Evolutionary conservation across 2,797 vertebrate genomes (phyloP), one percentile per base, ranked within the genome.

Genomic region (Atherinosoma microstoma): DNA sequence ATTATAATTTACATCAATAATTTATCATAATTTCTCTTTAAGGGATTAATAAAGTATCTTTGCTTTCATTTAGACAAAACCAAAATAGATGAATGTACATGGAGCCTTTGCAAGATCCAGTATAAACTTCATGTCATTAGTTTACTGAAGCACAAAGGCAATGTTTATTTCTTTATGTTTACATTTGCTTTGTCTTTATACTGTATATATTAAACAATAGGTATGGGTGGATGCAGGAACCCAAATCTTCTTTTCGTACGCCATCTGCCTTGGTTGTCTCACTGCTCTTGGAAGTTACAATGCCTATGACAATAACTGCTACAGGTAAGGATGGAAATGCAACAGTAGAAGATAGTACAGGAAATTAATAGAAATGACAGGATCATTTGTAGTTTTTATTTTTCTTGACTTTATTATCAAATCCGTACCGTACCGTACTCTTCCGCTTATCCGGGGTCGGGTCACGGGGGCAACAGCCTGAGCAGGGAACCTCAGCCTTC

Each of bases 171-270:
- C 13, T 29, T 66, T 35, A 6, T 42, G 2, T 22, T 38, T 22
- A 15, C n/a, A 18, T 47, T 47, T 58, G 8, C 18, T 70, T 16
- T 69, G 16, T 69, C 32, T 82, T 64, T 51, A 58, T 80, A 18
- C 16, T 7, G n/a, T n/a, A n/a, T n/a, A n/a, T 24, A 24, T 22
- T 29, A 72, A 49, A 11, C 60, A 10, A 32, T 87, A 99, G 98
- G 98, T 99, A 58, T 99, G 98, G 98, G 97, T 99, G 78, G 98
- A 99, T 70, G 98, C 98, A 2, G 98, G 98, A 66, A 99, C 98
- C 0, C 98, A 99, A 89, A 99, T 99, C 81, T 99, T 99, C 79
- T 99, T 99, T 93, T 99, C 98, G 30, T 99, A 99, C 1, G 98
- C 98, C 42, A 99, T 99, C 91, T 99, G 98, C 87, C 79, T 99